Percentiles rank a stretch among this genome's conserved stretches.
Evolutionary conservation across 2,113 vertebrate species (phyloP).

Genomic region (Thalassarche chlororhynchos): DNA sequence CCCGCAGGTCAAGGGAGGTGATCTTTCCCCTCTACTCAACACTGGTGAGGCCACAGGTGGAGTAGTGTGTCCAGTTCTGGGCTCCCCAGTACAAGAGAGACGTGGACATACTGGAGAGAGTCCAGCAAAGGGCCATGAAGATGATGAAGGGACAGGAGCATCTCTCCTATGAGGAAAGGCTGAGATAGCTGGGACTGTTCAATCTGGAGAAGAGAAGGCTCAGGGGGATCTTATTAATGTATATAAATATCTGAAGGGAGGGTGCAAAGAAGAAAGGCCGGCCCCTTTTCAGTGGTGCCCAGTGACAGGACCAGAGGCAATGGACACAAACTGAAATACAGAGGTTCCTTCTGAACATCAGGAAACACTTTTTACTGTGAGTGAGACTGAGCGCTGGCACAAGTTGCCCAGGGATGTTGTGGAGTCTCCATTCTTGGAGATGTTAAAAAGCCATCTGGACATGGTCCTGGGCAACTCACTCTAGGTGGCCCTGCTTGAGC

Average conservation of each 20-base stretch:
- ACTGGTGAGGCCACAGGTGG: background rate
- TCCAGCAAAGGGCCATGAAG: background rate
- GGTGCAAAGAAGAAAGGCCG: background rate
- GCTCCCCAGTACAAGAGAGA: background rate
- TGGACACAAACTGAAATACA: background rate
- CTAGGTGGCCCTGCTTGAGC: background rate
- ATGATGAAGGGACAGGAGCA: no score
- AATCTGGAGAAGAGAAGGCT: background rate
- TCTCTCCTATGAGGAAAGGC: background rate
- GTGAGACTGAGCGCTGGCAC: fast-evolving
- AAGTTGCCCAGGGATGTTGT: background rate
- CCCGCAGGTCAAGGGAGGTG: fast-evolving
- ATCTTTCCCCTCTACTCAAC: background rate
- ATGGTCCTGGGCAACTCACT: background rate
- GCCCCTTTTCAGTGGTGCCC: background rate
- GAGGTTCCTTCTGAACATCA: background rate
- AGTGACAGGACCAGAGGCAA: background rate
- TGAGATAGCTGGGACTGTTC: background rate
- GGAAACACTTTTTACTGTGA: background rate
- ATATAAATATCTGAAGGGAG: background rate
- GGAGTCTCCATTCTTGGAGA: background rate
- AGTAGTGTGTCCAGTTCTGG: background rate
- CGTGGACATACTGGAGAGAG: background rate
- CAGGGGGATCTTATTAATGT: background rate
- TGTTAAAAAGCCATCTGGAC: background rate